phyloP scores from a whole-genome alignment of 1,140 invertebrate species.

The Mizuhopecten yessoensis region DNA sequence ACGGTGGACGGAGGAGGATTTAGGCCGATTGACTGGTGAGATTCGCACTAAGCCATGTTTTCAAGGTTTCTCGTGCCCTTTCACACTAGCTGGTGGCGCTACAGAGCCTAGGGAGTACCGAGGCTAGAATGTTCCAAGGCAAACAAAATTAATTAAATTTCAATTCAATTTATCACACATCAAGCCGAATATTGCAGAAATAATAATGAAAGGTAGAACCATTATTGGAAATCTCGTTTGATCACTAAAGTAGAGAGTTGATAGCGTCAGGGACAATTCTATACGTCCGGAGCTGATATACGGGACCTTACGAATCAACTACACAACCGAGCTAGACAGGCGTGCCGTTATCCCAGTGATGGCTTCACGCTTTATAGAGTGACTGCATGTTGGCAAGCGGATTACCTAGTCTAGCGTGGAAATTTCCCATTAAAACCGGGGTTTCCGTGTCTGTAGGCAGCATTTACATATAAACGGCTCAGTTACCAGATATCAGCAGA shows the following conservation, averaged over 20 bases:
- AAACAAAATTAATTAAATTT: conserved; percentile 36
- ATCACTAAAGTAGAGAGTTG: background rate
- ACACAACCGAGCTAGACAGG: background rate
- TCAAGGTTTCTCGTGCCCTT: background rate
- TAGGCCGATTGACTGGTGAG: background rate
- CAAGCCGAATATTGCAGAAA: background rate
- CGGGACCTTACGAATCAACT: background rate
- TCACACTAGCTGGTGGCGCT: background rate
- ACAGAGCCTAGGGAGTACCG: background rate
- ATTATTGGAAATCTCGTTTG: conserved; percentile 34
- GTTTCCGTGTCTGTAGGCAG: background rate
- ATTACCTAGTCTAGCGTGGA: background rate
- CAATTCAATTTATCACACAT: conserved; percentile 29
- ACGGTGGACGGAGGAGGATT: no score
- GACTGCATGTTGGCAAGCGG: background rate
- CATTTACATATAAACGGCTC: background rate
- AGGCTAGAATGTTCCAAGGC: background rate
- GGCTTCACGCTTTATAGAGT: no score
- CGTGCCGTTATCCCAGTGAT: background rate
- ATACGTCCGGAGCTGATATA: background rate
- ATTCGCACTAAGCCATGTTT: background rate
- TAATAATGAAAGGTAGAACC: background rate
- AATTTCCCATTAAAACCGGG: background rate
- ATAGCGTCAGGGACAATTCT: background rate
- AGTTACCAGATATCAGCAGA: background rate